A percentile compares a stretch with the other conserved stretches of the same genome.
phyloP scores from a whole-genome alignment of 2,113 vertebrate genomes.

The Lepus timidus region DNA sequence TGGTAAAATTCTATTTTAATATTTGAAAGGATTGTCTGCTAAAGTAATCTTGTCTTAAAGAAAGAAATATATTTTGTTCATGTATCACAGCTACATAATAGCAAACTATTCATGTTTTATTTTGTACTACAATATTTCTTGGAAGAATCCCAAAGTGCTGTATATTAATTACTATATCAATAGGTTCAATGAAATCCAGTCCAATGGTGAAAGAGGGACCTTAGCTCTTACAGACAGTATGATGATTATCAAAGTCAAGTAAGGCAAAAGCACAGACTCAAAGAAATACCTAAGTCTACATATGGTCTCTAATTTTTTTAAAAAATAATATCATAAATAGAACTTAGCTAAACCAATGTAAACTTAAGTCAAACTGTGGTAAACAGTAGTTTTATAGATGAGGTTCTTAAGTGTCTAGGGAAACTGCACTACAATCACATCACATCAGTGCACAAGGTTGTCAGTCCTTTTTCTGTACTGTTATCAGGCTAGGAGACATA shows the following conservation, averaged over 20 bases:
- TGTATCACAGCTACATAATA: slow-evolving; percentile 18
- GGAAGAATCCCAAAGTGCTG: slow-evolving; percentile 26
- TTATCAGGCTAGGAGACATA: background rate
- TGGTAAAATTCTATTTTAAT: slow-evolving; percentile 25
- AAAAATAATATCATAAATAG: background rate
- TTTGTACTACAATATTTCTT: slow-evolving; percentile 9
- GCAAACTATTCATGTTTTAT: background rate
- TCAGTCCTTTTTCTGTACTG: background rate
- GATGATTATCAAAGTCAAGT: background rate
- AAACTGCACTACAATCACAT: background rate
- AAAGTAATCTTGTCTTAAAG: slow-evolving; percentile 20
- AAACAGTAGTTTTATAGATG: background rate
- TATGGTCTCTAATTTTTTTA: background rate
- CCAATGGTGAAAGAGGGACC: background rate
- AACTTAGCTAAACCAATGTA: background rate
- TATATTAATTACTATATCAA: background rate
- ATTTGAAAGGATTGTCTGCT: slow-evolving; percentile 31
- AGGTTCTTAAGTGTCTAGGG: background rate
- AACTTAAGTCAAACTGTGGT: background rate
- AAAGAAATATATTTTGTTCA: slow-evolving; percentile 7
- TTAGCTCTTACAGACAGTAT: background rate
- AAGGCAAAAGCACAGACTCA: background rate
- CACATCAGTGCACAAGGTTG: background rate
- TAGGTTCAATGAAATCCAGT: background rate
- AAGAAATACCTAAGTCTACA: background rate